Conservation (phyloP, 1,140 invertebrate genomes). For the Chymomyza costata region DNA sequence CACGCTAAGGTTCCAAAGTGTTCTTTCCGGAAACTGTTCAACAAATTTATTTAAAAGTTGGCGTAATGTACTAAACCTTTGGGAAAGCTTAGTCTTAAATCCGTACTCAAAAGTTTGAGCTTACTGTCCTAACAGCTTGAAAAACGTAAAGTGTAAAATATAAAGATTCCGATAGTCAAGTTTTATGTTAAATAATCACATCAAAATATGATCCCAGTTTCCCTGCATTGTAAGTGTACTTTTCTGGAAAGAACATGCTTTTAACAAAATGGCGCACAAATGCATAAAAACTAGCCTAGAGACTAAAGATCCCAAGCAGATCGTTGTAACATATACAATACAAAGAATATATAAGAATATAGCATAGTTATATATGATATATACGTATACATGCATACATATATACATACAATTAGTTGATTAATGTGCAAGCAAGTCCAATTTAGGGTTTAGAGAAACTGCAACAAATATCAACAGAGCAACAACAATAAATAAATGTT, state of each 20-base stretch:
- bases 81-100: too few relatives aligned
- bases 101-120: too few relatives aligned
- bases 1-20: constrained; percentile 9
- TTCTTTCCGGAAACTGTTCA: constrained; percentile 21
- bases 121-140: too few relatives aligned
- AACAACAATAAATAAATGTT: constrained; percentile 27
- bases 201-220: too few relatives aligned
- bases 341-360: constrained; percentile 43
- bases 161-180: too few relatives aligned
- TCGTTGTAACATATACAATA: constrained; percentile 69
- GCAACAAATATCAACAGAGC: constrained; percentile 5
- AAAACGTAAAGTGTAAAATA: too few relatives aligned
- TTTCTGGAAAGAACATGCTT: too few relatives aligned
- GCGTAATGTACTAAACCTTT: too few relatives aligned
- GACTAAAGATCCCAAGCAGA: constrained; percentile 56
- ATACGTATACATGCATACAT: constrained; percentile 41
- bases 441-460: constrained; percentile 40
- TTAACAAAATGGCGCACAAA: too few relatives aligned
- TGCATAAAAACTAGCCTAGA: constrained; percentile 51
- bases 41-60: too few relatives aligned
- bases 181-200: background rate
- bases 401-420: constrained; percentile 48
- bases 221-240: too few relatives aligned
- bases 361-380: constrained; percentile 52
- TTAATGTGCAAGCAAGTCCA: constrained; percentile 54